These are phyloP conservation scores for Eupithecia tripunctaria DNA, from an alignment of 2,888 invertebrate species.

Conservation along the genomic window DNA sequence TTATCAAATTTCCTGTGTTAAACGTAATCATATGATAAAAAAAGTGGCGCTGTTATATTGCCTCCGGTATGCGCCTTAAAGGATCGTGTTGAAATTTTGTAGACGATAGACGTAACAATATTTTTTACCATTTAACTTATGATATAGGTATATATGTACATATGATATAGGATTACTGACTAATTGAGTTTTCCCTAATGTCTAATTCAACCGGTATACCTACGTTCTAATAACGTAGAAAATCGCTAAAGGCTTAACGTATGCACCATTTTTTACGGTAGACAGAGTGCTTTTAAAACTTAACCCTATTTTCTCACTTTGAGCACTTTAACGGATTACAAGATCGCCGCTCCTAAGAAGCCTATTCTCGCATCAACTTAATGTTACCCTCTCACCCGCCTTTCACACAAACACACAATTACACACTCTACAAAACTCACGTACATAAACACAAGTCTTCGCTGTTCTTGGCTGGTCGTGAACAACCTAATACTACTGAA, in stretches of 20 bases:
- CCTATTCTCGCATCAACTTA: background rate
- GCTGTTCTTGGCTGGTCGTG: background rate
- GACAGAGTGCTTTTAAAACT: constrained; percentile 78
- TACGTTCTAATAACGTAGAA: too few species aligned
- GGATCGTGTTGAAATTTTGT: too few species aligned
- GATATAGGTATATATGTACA: too few species aligned
- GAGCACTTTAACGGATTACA: constrained; percentile 78
- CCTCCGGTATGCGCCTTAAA: too few species aligned
- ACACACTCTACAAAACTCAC: background rate
- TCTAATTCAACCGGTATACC: too few species aligned
- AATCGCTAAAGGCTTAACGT: constrained; percentile 15
- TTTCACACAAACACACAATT: background rate
- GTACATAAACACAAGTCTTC: background rate
- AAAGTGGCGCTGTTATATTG: too few species aligned
- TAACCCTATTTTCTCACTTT: constrained; percentile 80
- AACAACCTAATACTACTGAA: background rate
- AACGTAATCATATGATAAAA: too few species aligned
- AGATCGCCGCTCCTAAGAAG: constrained; percentile 52
- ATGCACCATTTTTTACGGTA: constrained; percentile 54
- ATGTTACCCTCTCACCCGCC: background rate
- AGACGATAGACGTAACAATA: too few species aligned
- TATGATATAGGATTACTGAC: too few species aligned
- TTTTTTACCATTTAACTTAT: too few species aligned
- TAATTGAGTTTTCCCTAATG: too few species aligned
- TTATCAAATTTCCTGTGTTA: too few species aligned